phyloP scores from a whole-genome alignment of 2,888 invertebrate genomes.

The Lasioglossum malachurum region DNA sequence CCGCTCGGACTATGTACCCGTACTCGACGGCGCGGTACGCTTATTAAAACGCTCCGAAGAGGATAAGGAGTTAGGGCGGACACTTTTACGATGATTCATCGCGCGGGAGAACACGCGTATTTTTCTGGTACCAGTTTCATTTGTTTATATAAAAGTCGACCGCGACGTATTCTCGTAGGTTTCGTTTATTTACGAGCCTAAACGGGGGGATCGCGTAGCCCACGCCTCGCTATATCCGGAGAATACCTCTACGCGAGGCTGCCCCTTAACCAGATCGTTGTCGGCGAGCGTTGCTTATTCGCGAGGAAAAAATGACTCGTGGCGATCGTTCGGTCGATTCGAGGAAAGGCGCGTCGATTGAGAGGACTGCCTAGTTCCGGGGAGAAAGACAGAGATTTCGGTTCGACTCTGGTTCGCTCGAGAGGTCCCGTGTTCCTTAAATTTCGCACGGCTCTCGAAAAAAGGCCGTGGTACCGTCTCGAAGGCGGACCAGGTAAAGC shows the following conservation, averaged over 20 bases:
- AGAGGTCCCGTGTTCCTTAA: constrained; percentile 46
- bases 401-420: neutral
- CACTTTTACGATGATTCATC: constrained; percentile 64
- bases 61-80: constrained; percentile 30
- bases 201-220: constrained; percentile 57
- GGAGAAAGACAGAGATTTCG: neutral
- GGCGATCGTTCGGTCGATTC: constrained; percentile 29
- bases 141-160: constrained; percentile 55
- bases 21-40: neutral
- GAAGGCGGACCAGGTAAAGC: constrained; percentile 63
- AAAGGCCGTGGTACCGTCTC: constrained; percentile 42
- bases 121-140: constrained; percentile 43
- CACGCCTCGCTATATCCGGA: constrained; percentile 68
- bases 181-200: constrained; percentile 69
- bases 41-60: constrained; percentile 25
- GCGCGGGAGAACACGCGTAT: constrained; percentile 33
- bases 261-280: constrained; percentile 59
- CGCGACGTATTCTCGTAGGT: constrained; percentile 66
- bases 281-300: constrained; percentile 46
- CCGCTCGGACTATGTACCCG: neutral
- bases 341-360: neutral
- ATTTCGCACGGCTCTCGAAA: constrained; percentile 48
- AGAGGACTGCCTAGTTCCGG: neutral
- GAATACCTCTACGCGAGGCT: constrained; percentile 25
- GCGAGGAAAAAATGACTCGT: constrained; percentile 35